Evolutionary conservation across 2,113 vertebrate genomes (phyloP).

Genomic region (Saccopteryx leptura): DNA sequence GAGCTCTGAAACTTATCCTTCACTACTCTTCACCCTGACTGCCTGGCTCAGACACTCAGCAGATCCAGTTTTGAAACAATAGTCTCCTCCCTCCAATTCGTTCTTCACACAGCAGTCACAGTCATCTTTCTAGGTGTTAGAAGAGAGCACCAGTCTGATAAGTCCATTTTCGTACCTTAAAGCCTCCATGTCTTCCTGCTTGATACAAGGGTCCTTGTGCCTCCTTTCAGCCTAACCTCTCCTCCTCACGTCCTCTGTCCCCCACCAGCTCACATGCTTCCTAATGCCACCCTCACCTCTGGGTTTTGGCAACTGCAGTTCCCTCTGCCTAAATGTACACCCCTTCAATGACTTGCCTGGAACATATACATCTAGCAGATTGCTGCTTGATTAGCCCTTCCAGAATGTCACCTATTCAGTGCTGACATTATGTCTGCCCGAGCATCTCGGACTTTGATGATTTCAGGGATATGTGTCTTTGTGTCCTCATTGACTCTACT

Average conservation of each 20-base stretch:
- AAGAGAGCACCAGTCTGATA: not conserved
- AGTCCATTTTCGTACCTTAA: not conserved
- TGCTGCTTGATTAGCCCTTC: not conserved
- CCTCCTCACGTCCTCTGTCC: accelerated
- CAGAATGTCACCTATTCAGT: not conserved
- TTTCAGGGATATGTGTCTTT: not conserved
- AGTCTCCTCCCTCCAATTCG: not conserved
- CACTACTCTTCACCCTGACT: not conserved
- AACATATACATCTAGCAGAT: not conserved
- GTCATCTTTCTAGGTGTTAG: not conserved
- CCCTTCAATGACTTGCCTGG: not conserved
- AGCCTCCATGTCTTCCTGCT: accelerated
- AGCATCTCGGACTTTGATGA: not conserved
- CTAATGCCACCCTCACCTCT: not conserved
- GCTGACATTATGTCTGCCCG: not conserved
- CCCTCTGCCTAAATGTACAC: not conserved
- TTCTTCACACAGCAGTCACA: not conserved
- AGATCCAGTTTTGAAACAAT: not conserved
- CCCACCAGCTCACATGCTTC: not conserved
- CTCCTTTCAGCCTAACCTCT: not conserved
- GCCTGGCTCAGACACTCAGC: not conserved
- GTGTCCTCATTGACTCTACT: not conserved
- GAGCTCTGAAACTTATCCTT: not conserved
- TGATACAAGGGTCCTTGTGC: not conserved
- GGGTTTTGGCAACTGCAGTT: not conserved